A percentile compares a stretch with the other conserved stretches of the same genome.
Conservation (phyloP, 2,113 vertebrate genomes). For the Salminus brasiliensis region DNA sequence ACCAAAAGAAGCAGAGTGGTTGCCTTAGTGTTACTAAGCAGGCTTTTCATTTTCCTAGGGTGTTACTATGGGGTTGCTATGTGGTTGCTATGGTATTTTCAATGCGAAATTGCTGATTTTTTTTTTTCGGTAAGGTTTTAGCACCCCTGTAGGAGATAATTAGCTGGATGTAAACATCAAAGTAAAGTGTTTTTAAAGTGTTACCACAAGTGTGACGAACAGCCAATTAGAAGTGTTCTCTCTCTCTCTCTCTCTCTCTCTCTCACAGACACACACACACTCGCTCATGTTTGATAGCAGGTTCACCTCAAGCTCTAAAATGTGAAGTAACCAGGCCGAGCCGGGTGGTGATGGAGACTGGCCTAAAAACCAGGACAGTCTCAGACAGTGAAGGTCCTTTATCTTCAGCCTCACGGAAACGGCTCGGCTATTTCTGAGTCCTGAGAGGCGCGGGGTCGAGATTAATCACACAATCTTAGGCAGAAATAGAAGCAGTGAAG, state of each 20-base stretch:
- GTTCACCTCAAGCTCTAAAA: neutral
- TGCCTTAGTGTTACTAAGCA: too few species aligned
- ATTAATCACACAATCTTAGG: neutral
- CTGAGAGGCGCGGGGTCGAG: neutral
- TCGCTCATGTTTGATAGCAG: neutral
- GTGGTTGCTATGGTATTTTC: too few species aligned
- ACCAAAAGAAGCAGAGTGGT: too few species aligned
- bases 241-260: neutral
- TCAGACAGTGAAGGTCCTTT: neutral
- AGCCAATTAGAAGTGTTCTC: too few species aligned
- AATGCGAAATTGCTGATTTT: too few species aligned
- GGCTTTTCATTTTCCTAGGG: too few species aligned
- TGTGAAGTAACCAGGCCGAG: neutral
- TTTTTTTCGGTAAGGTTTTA: too few species aligned
- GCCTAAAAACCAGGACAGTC: neutral
- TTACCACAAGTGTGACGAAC: too few species aligned
- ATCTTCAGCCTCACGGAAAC: neutral
- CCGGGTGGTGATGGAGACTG: neutral
- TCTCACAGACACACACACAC: neutral
- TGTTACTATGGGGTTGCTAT: too few species aligned
- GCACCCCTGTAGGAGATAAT: too few species aligned
- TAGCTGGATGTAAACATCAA: too few species aligned
- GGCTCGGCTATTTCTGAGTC: neutral
- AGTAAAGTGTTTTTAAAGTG: too few species aligned
- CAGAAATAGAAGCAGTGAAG: neutral